phyloP scores from a whole-genome alignment of 2,797 vertebrate genomes.

The Manis javanica region DNA sequence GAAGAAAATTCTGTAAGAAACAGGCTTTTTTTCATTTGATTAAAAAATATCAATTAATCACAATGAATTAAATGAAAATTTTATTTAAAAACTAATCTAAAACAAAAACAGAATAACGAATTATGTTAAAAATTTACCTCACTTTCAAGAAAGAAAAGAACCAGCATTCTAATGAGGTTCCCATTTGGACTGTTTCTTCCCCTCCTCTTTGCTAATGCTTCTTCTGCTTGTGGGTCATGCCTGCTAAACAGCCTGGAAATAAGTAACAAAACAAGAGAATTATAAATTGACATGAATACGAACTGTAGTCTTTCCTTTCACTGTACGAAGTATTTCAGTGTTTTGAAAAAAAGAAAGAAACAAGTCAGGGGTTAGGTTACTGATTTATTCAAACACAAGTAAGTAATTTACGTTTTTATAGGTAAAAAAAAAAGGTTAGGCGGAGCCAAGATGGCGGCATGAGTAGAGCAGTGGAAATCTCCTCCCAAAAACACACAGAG shows the following conservation, averaged over 20 bases:
- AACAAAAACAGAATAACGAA: constrained; percentile 27
- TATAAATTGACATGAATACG: constrained; percentile 23
- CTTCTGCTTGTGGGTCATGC: constrained; percentile 97
- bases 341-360: background rate
- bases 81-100: constrained; percentile 58
- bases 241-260: constrained; percentile 94
- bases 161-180: constrained; percentile 98
- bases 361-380: background rate
- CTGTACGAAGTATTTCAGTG: background rate
- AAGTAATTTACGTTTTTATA: background rate
- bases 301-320: constrained; percentile 30
- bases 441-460: too few relatives aligned
- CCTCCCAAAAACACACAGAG: too few relatives aligned
- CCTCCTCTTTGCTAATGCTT: constrained; percentile 96
- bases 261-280: constrained; percentile 70
- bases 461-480: too few relatives aligned
- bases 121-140: constrained; percentile 90
- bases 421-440: background rate
- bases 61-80: constrained; percentile 45
- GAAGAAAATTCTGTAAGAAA: constrained; percentile 14
- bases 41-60: constrained; percentile 35
- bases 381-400: constrained; percentile 11
- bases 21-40: constrained; percentile 17
- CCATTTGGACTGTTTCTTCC: constrained; percentile 98
- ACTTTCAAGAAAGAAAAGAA: constrained; percentile 99